Evolutionary conservation across 2,113 vertebrate genomes (phyloP), one percentile per base, ranked within the genome.

Genomic region (Mesitornis unicolor): DNA sequence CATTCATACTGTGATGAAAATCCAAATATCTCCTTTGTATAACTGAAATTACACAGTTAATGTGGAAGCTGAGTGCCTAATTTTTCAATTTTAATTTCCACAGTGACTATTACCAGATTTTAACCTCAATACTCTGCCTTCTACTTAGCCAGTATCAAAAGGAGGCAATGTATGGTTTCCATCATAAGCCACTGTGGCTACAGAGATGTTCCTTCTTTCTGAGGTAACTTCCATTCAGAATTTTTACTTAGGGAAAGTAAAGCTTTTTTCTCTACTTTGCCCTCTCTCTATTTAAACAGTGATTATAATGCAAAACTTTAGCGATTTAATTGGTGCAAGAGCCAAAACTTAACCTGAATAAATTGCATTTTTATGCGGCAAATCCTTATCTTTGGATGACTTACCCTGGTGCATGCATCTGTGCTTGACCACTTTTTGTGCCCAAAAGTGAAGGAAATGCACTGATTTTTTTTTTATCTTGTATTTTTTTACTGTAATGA

Each of bases 341-440:
- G 26, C 18, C 57, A 59, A 64, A 93, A 47, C 8, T 56, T 57
- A 59, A 59, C 29, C 28, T 65, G 51, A 71, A 75, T 28, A 40
- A 47, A 28, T 59, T 36, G 43, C 6, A 20, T 4, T 47, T 1
- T 0, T n/a, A 65, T 38, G 35, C 2, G 3, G 8, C 13, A 50
- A 51, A 29, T 67, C 54, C 22, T 48, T 43, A 16, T n/a, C 15
- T 70, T 71, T 47, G 26, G 8, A 6, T 79, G 13, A n/a, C 19
- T 60, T 65, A 36, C 8, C 67, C 13, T 56, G 16, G 38, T 51
- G 7, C 5, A 7, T n/a, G n/a, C 36, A 24, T 5, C 28, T n/a
- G 7, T 56, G 7, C 61, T 40, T 48, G 24, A 21, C 19, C 36
- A 50, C 14, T 26, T 60, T 73, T 71, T 6, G 3, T 90, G 53